phyloP scores from a whole-genome alignment of 2,888 invertebrate genomes.

The Cyclophora punctaria region DNA sequence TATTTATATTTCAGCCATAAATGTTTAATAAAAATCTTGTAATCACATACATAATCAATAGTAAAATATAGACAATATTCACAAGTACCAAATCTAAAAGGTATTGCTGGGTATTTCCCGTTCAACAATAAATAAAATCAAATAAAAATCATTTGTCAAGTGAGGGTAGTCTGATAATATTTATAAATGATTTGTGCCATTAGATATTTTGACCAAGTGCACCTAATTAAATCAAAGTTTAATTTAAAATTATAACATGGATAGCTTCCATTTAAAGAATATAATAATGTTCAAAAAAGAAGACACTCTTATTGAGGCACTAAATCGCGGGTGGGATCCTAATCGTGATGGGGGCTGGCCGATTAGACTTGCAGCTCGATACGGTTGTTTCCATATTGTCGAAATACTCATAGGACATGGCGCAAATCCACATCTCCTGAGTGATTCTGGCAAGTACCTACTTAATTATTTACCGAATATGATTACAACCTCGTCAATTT shows the following conservation, averaged over 20 bases:
- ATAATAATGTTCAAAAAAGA: constrained; percentile 42
- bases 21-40: too few species aligned
- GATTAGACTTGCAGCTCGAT: constrained; percentile 57
- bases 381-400: constrained; percentile 46
- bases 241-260: neutral
- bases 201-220: too few species aligned
- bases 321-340: constrained; percentile 52
- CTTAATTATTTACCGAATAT: neutral
- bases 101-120: too few species aligned
- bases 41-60: too few species aligned
- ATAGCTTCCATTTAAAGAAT: constrained; percentile 13
- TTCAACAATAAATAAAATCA: too few species aligned
- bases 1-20: too few species aligned
- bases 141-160: too few species aligned
- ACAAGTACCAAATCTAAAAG: too few species aligned
- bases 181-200: too few species aligned
- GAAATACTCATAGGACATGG: constrained; percentile 50
- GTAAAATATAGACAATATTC: too few species aligned
- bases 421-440: constrained; percentile 58
- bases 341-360: constrained; percentile 63
- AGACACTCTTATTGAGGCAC: constrained; percentile 36
- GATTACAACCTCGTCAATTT: neutral
- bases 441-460: constrained; percentile 48
- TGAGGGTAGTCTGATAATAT: too few species aligned
- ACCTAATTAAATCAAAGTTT: too few species aligned